Conservation (phyloP, 2,888 invertebrate species). For the Chrysotoxum bicinctum region DNA sequence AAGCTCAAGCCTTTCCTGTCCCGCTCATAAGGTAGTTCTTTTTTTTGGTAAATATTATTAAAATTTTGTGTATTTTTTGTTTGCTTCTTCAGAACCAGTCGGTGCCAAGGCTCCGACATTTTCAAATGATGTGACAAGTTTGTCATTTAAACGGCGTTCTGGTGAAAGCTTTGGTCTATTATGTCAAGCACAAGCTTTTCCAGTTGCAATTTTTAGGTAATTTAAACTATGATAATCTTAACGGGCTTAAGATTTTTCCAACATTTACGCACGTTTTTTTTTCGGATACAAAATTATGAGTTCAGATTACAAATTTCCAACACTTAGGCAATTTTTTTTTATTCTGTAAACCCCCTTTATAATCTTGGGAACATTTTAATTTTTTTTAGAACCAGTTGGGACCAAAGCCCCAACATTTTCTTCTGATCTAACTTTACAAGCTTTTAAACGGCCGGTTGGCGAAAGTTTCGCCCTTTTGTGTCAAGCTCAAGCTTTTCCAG, state of each 20-base stretch:
- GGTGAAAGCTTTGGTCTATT: slow-evolving; percentile 82
- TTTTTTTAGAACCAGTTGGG: slow-evolving; percentile 83
- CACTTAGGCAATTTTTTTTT: slow-evolving; percentile 22
- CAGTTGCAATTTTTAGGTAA: slow-evolving; percentile 77
- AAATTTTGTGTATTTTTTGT: neutral
- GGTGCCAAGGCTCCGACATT: slow-evolving; percentile 85
- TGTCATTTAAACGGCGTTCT: slow-evolving; percentile 82
- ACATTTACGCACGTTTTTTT: slow-evolving; percentile 38
- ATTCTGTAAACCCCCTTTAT: neutral
- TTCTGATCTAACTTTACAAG: slow-evolving; percentile 60
- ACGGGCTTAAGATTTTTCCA: neutral
- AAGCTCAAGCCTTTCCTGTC: slow-evolving; percentile 83
- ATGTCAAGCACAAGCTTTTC: slow-evolving; percentile 88
- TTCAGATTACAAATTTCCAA: no score
- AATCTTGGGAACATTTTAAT: neutral
- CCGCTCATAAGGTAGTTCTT: slow-evolving; percentile 77
- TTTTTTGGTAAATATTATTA: neutral
- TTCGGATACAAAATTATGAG: no score
- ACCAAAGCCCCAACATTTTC: slow-evolving; percentile 84
- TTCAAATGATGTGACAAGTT: slow-evolving; percentile 82
- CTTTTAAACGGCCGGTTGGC: slow-evolving; percentile 78
- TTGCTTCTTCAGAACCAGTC: slow-evolving; percentile 83
- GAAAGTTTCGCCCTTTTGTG: slow-evolving; percentile 84
- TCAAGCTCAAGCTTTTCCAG: slow-evolving; percentile 86
- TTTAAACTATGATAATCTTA: neutral